Percentiles rank a stretch among this genome's conserved stretches.
phyloP scores from a whole-genome alignment of 2,113 vertebrate species.

The Sceloporus tristichus region DNA sequence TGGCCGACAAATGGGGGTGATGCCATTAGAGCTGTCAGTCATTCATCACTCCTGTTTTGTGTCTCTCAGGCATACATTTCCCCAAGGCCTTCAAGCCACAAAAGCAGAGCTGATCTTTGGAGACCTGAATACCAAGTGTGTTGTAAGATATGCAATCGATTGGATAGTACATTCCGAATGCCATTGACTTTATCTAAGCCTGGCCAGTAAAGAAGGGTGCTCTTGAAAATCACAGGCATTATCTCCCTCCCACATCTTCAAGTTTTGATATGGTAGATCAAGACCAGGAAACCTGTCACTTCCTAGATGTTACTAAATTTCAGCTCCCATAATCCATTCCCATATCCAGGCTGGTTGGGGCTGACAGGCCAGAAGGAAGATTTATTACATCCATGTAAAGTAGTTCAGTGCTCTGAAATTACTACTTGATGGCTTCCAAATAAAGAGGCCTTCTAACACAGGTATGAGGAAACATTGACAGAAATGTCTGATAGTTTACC shows the following conservation, averaged over 20 bases:
- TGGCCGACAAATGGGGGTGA: background rate
- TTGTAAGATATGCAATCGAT: background rate
- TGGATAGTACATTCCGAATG: background rate
- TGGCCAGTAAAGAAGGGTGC: slow-evolving; percentile 19
- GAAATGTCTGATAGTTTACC: too few species aligned
- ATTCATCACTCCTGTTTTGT: background rate
- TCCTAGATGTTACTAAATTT: background rate
- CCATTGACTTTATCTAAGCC: slow-evolving; percentile 33
- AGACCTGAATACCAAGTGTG: background rate
- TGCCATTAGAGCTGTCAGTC: slow-evolving; percentile 1
- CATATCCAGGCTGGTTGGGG: background rate
- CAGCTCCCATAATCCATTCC: background rate
- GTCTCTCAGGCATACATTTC: background rate
- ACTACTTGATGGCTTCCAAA: background rate
- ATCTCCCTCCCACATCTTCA: background rate
- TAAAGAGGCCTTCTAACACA: background rate
- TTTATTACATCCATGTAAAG: too few species aligned
- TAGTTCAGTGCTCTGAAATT: too few species aligned
- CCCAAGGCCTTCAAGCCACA: background rate
- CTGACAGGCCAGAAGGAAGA: background rate
- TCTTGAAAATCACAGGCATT: slow-evolving; percentile 36
- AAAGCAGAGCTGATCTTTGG: background rate
- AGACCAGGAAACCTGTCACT: background rate
- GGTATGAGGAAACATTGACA: background rate
- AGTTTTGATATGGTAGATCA: background rate